Evolutionary conservation across 1,140 invertebrate genomes (phyloP).

Genomic region (Drosophila triauraria): DNA sequence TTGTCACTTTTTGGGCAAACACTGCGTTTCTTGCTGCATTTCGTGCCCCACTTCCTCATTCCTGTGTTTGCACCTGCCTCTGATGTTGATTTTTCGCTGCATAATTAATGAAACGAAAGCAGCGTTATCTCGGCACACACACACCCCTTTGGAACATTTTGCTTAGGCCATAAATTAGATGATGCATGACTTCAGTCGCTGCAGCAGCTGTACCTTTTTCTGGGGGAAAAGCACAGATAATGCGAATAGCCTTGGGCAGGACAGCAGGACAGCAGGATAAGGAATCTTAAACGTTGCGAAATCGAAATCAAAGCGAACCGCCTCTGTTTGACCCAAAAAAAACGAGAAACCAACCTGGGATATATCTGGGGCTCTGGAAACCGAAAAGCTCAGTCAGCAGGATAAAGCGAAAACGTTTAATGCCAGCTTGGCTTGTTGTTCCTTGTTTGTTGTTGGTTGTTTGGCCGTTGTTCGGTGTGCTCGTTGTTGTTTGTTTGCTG

Average conservation of each 20-base stretch:
- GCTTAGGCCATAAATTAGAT: conserved; percentile 50
- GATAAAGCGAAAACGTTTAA: conserved; percentile 75
- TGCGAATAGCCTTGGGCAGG: conserved; percentile 26
- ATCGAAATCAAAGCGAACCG: conserved; percentile 48
- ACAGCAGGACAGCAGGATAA: conserved; percentile 1
- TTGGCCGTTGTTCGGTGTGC: conserved; percentile 11
- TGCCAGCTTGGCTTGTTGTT: conserved; percentile 32
- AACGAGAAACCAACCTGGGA: conserved; percentile 32
- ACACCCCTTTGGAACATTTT: conserved; percentile 6
- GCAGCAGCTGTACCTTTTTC: background rate
- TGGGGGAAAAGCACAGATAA: conserved; percentile 43
- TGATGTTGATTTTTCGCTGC: conserved; percentile 60
- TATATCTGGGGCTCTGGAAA: background rate
- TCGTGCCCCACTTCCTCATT: background rate
- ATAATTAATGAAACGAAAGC: conserved; percentile 77
- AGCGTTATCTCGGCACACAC: conserved; percentile 2
- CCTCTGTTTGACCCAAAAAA: conserved; percentile 29
- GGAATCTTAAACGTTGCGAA: conserved; percentile 24
- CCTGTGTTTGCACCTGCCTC: conserved; percentile 14
- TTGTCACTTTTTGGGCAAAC: conserved; percentile 9
- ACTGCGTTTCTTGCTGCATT: background rate
- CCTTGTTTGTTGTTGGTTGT: conserved; percentile 35
- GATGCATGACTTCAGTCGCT: conserved; percentile 35
- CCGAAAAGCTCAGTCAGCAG: conserved; percentile 68
- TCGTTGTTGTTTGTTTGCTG: conserved; percentile 24